phyloP scores from a whole-genome alignment of 2,113 vertebrate genomes.

The Vireo altiloquus region DNA sequence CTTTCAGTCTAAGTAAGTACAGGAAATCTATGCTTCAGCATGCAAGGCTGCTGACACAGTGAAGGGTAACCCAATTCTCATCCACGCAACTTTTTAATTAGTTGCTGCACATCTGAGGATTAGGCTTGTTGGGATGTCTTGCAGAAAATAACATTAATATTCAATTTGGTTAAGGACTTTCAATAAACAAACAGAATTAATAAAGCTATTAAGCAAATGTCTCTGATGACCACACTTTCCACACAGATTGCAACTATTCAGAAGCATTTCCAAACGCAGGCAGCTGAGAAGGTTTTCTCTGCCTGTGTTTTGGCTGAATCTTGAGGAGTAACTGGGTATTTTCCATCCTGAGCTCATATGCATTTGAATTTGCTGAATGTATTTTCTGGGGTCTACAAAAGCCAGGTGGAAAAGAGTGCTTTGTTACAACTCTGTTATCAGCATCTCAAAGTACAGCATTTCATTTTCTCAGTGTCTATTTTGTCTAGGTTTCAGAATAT shows the following conservation, averaged over 20 bases:
- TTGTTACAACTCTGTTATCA: neutral
- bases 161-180: constrained; percentile 36
- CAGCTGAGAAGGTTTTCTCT: neutral
- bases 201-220: constrained; percentile 43
- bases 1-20: neutral
- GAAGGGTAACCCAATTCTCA: constrained; percentile 37
- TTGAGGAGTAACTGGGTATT: neutral
- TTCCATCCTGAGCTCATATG: neutral
- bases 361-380: neutral
- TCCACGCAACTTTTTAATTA: constrained; percentile 49
- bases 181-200: constrained; percentile 55
- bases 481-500: neutral
- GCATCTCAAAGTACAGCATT: neutral
- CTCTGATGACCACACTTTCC: constrained; percentile 39
- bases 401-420: neutral
- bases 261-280: neutral
- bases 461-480: neutral
- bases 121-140: constrained; percentile 43
- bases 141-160: constrained; percentile 61
- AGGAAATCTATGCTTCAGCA: constrained; percentile 28
- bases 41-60: constrained; percentile 35
- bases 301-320: neutral
- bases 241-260: neutral
- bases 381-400: neutral
- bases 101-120: constrained; percentile 40